Evolutionary conservation across 2,888 invertebrate species (phyloP), one percentile per base, ranked within the genome.

Genomic region (Folsomia candida): DNA sequence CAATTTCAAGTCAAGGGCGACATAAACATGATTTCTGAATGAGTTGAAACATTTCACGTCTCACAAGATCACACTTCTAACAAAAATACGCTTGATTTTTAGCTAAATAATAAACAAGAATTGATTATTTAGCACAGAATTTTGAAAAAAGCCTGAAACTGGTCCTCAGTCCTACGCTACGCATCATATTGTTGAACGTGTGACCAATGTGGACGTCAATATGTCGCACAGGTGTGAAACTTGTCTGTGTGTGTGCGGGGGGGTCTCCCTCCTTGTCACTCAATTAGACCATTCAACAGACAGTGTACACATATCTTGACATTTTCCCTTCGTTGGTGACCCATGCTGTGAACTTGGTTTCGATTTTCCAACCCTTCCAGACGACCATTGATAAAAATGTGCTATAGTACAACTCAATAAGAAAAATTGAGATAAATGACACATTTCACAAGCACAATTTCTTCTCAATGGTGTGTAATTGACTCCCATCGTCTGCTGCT

Each of bases 211-310:
- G 75, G 77, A 70, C 67, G 68, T 78, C 77, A 76, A 70, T 69
- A 65, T 78, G 78, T 77, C 78, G 77, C 77, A 77, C 78, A 78
- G 77, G 77, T 78, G 77, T 78, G 78, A 78, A 76, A 64, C 37
- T 37, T 64, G 63, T 64, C 18, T 64, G 71, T 75, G 67, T 74
- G 74, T 75, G 75, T 64, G 71, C 75, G 67, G 75, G 74, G 76
- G 75, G 70, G 68, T 64, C 68, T 22, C 24, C 63, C 25, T 60
- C 71, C 76, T 78, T 78, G 75, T 78, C 78, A 78, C 78, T 78
- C 78, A 78, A 78, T 78, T 76, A 76, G 76, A 72, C 72, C 64
- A 68, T 70, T 71, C 70, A 69, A 70, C 37, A 37, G 37, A 4
- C 37, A 37, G 37, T 9, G 14, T 37, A 14, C 6, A 9, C 14